These are phyloP conservation scores for Drosophila virilis DNA, from an alignment of 1,140 invertebrate species.

Conservation along the genomic window DNA sequence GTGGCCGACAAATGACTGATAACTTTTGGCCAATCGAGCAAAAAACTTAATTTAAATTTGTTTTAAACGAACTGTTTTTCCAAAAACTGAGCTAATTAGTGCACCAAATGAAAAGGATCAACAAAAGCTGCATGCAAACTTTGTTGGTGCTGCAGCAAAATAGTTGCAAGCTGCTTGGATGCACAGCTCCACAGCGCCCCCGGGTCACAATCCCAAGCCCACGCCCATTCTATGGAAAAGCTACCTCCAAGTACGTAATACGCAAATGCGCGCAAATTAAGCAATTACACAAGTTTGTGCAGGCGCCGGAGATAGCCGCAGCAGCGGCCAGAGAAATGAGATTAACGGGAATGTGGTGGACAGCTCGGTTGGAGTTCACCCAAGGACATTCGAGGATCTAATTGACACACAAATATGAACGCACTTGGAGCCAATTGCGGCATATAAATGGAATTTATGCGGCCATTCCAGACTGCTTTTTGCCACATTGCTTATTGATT, in stretches of 20 bases:
- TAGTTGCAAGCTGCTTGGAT: conserved; percentile 40
- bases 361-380: background rate
- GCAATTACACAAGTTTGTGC: conserved; percentile 53
- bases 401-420: conserved; percentile 28
- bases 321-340: conserved; percentile 26
- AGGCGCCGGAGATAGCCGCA: conserved; percentile 14
- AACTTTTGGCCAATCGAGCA: conserved; percentile 48
- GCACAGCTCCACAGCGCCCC: conserved; percentile 4
- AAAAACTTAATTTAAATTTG: conserved; percentile 55
- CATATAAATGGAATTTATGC: conserved; percentile 75
- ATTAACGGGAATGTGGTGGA: conserved; percentile 33
- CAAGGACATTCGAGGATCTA: conserved; percentile 11
- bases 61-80: conserved; percentile 65
- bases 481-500: conserved; percentile 78
- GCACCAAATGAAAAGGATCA: conserved; percentile 43
- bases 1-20: conserved; percentile 38
- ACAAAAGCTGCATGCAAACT: conserved; percentile 35
- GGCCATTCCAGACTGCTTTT: conserved; percentile 56
- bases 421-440: conserved; percentile 49
- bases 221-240: background rate
- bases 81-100: conserved; percentile 72
- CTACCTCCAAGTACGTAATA: conserved; percentile 31
- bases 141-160: conserved; percentile 36
- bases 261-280: conserved; percentile 62
- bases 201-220: too few relatives aligned